phyloP scores from a whole-genome alignment of 2,888 invertebrate genomes.

The Scotopteryx bipunctaria region DNA sequence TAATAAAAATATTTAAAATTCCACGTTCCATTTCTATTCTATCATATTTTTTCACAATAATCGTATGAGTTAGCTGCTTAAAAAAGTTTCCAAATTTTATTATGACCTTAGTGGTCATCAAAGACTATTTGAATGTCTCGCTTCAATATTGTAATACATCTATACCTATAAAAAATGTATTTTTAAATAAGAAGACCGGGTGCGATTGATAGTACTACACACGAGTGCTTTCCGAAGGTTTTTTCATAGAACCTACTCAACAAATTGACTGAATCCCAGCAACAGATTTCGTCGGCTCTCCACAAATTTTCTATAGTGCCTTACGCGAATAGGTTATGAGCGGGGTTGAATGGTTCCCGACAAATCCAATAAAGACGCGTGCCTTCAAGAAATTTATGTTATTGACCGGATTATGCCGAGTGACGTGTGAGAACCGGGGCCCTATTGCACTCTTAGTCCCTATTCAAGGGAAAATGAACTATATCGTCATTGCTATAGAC shows the following conservation, averaged over 20 bases:
- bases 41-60: too few relatives aligned
- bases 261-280: conserved; percentile 41
- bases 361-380: conserved; percentile 77
- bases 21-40: too few relatives aligned
- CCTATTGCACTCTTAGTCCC: conserved; percentile 2
- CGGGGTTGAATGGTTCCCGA: conserved; percentile 67
- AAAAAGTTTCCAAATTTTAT: too few relatives aligned
- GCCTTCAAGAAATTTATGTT: conserved; percentile 77
- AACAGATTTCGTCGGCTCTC: conserved; percentile 54
- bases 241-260: conserved; percentile 24
- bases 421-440: conserved; percentile 64
- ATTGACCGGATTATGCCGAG: conserved; percentile 77
- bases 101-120: too few relatives aligned
- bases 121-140: too few relatives aligned
- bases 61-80: too few relatives aligned
- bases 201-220: not conserved
- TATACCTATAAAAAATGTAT: too few relatives aligned
- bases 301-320: conserved; percentile 61
- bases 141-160: too few relatives aligned
- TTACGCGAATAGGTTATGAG: conserved; percentile 59
- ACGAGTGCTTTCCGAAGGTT: conserved; percentile 3
- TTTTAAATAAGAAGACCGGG: too few relatives aligned
- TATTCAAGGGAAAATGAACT: conserved; percentile 2
- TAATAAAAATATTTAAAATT: too few relatives aligned
- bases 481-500: not conserved